phyloP scores from a whole-genome alignment of 2,888 invertebrate genomes.

The Pollenia angustigena region DNA sequence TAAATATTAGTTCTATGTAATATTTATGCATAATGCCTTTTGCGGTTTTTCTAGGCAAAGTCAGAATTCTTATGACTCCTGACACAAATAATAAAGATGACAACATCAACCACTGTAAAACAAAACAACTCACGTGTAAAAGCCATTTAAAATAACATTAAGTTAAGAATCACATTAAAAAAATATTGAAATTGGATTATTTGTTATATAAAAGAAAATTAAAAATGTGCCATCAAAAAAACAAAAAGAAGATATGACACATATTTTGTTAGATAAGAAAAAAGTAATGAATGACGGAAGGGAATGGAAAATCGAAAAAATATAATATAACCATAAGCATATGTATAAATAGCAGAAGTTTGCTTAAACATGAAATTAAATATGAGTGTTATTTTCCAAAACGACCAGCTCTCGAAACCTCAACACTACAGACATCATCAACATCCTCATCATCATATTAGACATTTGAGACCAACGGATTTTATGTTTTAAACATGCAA shows the following conservation, averaged over 20 bases:
- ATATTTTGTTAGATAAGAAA: not conserved
- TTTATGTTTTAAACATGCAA: not conserved
- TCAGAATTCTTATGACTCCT: too few relatives aligned
- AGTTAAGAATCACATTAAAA: slow-evolving; percentile 74
- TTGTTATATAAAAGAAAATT: slow-evolving; percentile 36
- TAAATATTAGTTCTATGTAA: too few relatives aligned
- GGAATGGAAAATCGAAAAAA: not conserved
- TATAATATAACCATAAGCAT: not conserved
- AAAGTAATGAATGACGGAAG: not conserved
- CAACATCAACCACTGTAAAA: not conserved
- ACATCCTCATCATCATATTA: not conserved
- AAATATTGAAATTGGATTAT: slow-evolving; percentile 74
- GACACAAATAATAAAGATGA: not conserved
- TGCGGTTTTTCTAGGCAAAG: too few relatives aligned
- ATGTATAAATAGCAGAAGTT: not conserved
- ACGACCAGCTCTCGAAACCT: too few relatives aligned
- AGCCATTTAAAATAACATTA: slow-evolving; percentile 52
- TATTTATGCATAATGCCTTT: too few relatives aligned
- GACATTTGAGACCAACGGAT: not conserved
- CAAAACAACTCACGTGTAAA: slow-evolving; percentile 30
- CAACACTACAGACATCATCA: not conserved
- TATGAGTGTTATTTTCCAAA: not conserved
- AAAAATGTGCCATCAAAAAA: not conserved
- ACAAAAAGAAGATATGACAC: not conserved
- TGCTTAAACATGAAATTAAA: not conserved